Evolutionary conservation across 2,113 vertebrate genomes (phyloP), one percentile per base, ranked within the genome.

Genomic region (Tilapia sparmanii): DNA sequence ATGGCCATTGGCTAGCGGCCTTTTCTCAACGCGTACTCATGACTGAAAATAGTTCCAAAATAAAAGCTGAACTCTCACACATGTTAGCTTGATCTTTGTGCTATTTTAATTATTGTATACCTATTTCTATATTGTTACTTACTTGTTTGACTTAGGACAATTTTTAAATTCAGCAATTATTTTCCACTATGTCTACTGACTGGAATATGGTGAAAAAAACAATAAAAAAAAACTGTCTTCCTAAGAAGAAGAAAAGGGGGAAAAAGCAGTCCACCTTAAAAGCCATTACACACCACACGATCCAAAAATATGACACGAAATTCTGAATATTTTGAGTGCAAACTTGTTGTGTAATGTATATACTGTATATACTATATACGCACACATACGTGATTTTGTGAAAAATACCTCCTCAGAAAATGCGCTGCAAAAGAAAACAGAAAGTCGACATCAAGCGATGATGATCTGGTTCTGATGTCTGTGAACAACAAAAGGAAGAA

Each of bases 341-440:
- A 66, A 66, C 33, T 38, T 38, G 33, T 22, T 66, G 61, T 38
- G 61, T 13, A 66, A 13, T 8, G 10, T 66, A n/a, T 66, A 66
- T 66, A 66, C 33, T 66, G 61, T 2, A 66, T 66, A 66, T 66
- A 66, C 61, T 22, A 38, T 0, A 66, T 8, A 38, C 7, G 4
- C 33, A 66, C 33, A 35, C 33, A 66, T 38, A 38, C 10, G 4
- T 66, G 33, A 66, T 5, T 22, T 66, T 38, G 19, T 13, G 61
- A 66, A 38, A 66, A 38, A 66, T 66, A 66, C 33, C 61, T 66
- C 33, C 61, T 38, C 61, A 5, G 33, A 13, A 66, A 66, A 38
- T n/a, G 33, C 11, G 11, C 4, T 5, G 33, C 38, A 38, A 66
- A 22, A 63, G 19, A 63, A 5, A 0, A 0, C 33, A 38, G 31